These are phyloP conservation scores for Chamaetylas fuelleborni DNA, from an alignment of 2,113 vertebrate genomes.

Conservation along the genomic window DNA sequence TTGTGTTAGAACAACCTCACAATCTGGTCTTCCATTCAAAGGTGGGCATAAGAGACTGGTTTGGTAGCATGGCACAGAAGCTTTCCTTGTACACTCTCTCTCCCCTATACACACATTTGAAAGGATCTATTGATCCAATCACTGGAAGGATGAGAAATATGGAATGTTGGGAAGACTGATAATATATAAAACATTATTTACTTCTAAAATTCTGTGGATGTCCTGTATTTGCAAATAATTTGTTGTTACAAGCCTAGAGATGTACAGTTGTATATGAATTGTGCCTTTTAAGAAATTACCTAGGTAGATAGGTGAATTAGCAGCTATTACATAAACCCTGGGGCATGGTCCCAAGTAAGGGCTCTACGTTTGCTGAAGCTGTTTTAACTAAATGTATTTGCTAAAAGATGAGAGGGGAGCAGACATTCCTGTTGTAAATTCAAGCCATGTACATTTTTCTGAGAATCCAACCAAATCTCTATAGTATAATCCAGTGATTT, in stretches of 20 bases:
- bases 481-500: not conserved
- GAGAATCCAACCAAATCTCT: not conserved
- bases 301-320: not conserved
- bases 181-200: not conserved
- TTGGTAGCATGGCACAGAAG: not conserved
- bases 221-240: not conserved
- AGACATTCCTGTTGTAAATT: not conserved
- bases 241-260: not conserved
- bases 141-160: not conserved
- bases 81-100: not conserved
- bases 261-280: not conserved
- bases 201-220: not conserved
- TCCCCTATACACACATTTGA: not conserved
- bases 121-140: not conserved
- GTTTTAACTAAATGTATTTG: not conserved
- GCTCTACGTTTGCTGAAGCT: not conserved
- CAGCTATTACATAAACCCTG: not conserved
- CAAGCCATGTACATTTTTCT: not conserved
- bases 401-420: not conserved
- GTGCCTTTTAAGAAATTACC: not conserved
- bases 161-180: not conserved
- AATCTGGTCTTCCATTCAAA: not conserved
- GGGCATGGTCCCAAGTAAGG: not conserved
- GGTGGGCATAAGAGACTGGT: not conserved
- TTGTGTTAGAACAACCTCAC: not conserved